Conservation (phyloP, 2,113 vertebrate genomes). For the Vimba vimba region DNA sequence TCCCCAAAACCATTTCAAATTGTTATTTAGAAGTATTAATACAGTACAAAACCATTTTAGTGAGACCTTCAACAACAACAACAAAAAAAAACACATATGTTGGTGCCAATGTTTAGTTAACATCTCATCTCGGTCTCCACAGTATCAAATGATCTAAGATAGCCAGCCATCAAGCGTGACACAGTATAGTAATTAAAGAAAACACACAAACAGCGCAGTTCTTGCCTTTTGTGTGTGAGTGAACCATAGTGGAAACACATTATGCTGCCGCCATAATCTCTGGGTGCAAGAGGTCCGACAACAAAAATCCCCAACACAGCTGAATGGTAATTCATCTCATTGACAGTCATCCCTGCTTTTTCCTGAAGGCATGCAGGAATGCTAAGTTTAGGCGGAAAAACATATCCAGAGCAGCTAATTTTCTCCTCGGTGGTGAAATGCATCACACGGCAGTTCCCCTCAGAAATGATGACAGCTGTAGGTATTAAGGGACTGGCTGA, state of each 20-base stretch:
- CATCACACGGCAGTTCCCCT: conserved; percentile 52
- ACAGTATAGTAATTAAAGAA: conserved; percentile 39
- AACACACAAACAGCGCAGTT: neutral
- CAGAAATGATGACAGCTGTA: conserved; percentile 72
- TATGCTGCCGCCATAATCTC: conserved; percentile 45
- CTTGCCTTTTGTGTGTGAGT: conserved; percentile 25
- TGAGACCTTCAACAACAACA: neutral
- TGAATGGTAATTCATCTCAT: conserved; percentile 56
- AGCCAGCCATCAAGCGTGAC: neutral
- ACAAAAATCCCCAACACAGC: conserved; percentile 55
- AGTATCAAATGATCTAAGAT: neutral
- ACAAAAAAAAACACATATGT: neutral
- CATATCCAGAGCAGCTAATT: conserved; percentile 60
- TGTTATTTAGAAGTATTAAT: neutral
- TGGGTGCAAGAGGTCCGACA: conserved; percentile 44
- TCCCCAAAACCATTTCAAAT: neutral
- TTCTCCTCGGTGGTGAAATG: conserved; percentile 57
- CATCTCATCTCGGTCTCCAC: neutral
- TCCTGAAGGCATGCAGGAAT: conserved; percentile 55
- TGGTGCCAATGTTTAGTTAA: neutral
- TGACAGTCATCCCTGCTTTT: conserved; percentile 53
- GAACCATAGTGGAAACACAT: neutral
- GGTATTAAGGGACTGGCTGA: conserved; percentile 74
- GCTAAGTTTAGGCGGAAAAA: conserved; percentile 55
- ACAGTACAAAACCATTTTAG: neutral